Conservation (phyloP, 2,113 vertebrate species). For the Triplophysa tibetana region DNA sequence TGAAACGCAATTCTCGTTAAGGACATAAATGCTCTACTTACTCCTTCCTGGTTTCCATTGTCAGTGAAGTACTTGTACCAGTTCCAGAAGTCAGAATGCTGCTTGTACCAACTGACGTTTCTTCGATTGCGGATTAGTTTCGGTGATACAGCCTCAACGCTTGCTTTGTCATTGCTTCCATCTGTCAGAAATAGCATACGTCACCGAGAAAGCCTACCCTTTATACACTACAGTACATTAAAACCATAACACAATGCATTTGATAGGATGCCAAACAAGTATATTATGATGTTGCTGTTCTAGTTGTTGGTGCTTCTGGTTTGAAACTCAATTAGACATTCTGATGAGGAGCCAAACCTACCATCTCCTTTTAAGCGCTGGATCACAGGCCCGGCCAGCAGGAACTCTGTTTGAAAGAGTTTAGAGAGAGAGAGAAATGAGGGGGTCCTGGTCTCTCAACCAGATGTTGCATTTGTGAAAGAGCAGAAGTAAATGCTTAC, state of each 20-base stretch:
- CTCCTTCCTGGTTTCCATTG: slow-evolving; percentile 74
- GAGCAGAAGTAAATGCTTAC: slow-evolving; percentile 49
- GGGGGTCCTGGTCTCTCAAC: slow-evolving; percentile 45
- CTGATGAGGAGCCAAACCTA: slow-evolving; percentile 52
- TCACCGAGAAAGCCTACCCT: neutral
- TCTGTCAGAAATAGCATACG: slow-evolving; percentile 20
- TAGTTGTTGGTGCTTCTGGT: neutral
- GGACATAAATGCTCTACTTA: slow-evolving; percentile 59
- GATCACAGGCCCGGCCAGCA: slow-evolving; percentile 69
- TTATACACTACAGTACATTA: neutral
- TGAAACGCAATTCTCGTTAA: neutral
- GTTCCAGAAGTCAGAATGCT: slow-evolving; percentile 79
- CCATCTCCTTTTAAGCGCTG: slow-evolving; percentile 64
- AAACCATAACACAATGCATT: neutral
- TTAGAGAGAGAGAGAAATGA: slow-evolving; percentile 19
- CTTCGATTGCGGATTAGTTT: slow-evolving; percentile 72
- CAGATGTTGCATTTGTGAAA: slow-evolving; percentile 54
- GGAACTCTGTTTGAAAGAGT: slow-evolving; percentile 60
- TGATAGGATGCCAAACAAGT: neutral
- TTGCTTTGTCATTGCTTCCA: slow-evolving; percentile 52
- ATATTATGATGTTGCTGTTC: neutral
- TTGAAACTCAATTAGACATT: neutral
- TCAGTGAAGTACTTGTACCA: slow-evolving; percentile 81
- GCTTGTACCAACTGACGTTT: slow-evolving; percentile 80
- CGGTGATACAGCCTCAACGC: slow-evolving; percentile 49